phyloP scores from a whole-genome alignment of 2,113 vertebrate species.

The Electrona antarctica region DNA sequence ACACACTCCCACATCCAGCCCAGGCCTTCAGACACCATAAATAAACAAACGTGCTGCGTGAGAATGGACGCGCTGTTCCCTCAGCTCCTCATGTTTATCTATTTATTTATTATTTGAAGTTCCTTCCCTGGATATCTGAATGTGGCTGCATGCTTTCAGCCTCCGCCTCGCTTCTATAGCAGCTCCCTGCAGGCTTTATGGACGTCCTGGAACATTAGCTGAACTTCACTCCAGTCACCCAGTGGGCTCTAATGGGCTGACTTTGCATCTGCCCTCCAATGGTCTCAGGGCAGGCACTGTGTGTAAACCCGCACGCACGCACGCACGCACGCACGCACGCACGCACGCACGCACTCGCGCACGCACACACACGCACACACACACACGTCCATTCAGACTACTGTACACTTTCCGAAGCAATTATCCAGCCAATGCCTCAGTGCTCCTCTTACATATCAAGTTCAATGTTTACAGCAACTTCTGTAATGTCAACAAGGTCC shows the following conservation, averaged over 20 bases:
- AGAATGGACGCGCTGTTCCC: slow-evolving; percentile 59
- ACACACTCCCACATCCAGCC: slow-evolving; percentile 11
- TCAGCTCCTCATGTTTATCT: slow-evolving; percentile 53
- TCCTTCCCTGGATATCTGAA: slow-evolving; percentile 41
- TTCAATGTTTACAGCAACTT: slow-evolving; percentile 33
- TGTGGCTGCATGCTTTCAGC: slow-evolving; percentile 44
- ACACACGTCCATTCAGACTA: slow-evolving; percentile 4
- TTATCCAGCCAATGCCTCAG: slow-evolving; percentile 25
- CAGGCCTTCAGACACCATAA: slow-evolving; percentile 60
- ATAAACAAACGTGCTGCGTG: slow-evolving; percentile 70
- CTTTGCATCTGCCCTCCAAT: slow-evolving; percentile 28
- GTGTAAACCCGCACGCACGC: slow-evolving; percentile 1
- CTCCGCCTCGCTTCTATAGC: slow-evolving; percentile 17
- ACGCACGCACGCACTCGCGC: slow-evolving; percentile 11
- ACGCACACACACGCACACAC: slow-evolving; percentile 12
- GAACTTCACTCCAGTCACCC: slow-evolving; percentile 51
- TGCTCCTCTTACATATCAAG: slow-evolving; percentile 36
- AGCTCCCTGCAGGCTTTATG: slow-evolving; percentile 54
- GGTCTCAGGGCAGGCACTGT: slow-evolving; percentile 13
- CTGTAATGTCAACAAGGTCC: slow-evolving; percentile 32
- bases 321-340: slow-evolving; percentile 21
- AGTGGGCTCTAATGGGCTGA: slow-evolving; percentile 42
- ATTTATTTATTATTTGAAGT: slow-evolving; percentile 69
- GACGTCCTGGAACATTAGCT: slow-evolving; percentile 65
- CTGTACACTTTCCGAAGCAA: slow-evolving; percentile 16